Base-by-base conservation (phyloP, 1,140 invertebrate species). In the Brachionus paranguensis region DNA sequence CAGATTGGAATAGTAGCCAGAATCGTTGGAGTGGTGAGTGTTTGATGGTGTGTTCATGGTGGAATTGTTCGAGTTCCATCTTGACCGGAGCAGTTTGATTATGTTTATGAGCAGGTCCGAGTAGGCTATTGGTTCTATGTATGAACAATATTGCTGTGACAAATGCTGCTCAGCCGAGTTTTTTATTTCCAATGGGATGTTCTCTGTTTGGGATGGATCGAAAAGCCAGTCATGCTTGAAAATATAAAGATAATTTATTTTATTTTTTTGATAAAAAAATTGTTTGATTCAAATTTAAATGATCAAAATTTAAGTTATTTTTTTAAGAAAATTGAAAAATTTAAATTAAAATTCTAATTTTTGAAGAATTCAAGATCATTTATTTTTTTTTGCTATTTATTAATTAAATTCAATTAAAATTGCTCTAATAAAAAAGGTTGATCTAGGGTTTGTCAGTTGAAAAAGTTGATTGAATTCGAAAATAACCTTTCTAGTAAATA, bases 171-270 rank as follows among this genome's bases (percentile, higher is more conserved):
- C 72, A 50, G 72, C 43, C 5, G 72, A 76, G 20, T 76, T 45
- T 53, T 76, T 76, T 76, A 76, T 76, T 76, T 76, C 72, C 11
- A 10, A 5, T 10, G 72, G 72, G 12, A 76, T 76, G 14, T 47
- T 76, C n/a, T 76, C 72, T 27, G 17, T 50, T 76, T 76, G 72
- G 4, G n/a, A 20, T 76, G 27, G 72, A 76, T 81, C 78, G 6
- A 81, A 81, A n/a, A 81, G 64, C 78, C 78, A 81, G 41, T 81
- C 78, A 81, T 68, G 64, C 78, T 81, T 27, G 0, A 81, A 60
- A 43, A 79, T 53, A 41, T 20, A 41, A 14, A 43, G 6, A 74
- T 20, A 45, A 45, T 47, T 74, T 4, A 74, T 45, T 3, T 8
- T 8, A 33, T 33, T 33, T 33, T 37, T 37, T 37, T 37, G 33